Conservation (phyloP, 2,113 vertebrate species). For the Caretta caretta region DNA sequence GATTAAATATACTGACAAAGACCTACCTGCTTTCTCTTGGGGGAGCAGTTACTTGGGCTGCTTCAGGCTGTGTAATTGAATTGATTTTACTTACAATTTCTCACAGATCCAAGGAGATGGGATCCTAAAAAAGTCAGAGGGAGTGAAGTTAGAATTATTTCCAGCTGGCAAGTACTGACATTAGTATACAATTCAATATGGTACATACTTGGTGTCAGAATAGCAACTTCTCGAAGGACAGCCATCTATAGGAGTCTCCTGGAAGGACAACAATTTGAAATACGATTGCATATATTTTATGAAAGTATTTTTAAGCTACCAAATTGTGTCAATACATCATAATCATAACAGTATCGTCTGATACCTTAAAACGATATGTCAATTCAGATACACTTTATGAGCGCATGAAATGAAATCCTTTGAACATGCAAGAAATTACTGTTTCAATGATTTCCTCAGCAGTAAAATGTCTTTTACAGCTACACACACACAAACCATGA, state of each 20-base stretch:
- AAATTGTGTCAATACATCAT: constrained; percentile 71
- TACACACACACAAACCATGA: constrained; percentile 75
- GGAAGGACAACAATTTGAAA: constrained; percentile 49
- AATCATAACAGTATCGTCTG: constrained; percentile 54
- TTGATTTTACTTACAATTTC: constrained; percentile 32
- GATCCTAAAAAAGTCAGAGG: background rate
- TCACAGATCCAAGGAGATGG: background rate
- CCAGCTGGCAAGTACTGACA: constrained; percentile 23
- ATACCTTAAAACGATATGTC: constrained; percentile 59
- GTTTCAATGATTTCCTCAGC: constrained; percentile 47
- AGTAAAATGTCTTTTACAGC: constrained; percentile 39
- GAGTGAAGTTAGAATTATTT: constrained; percentile 39
- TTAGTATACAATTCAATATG: constrained; percentile 41
- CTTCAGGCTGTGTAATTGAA: constrained; percentile 30
- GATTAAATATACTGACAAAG: constrained; percentile 48
- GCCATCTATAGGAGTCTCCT: constrained; percentile 8
- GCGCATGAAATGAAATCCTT: constrained; percentile 63
- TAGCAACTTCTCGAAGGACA: constrained; percentile 47
- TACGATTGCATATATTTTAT: constrained; percentile 62
- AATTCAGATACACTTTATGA: constrained; percentile 35
- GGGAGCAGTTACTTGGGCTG: constrained; percentile 50
- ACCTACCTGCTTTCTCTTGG: constrained; percentile 46
- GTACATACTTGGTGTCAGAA: constrained; percentile 52
- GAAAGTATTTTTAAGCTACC: constrained; percentile 76
- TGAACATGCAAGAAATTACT: constrained; percentile 46